These are phyloP conservation scores for Paradisaea rubra DNA, from an alignment of 2,113 vertebrate genomes.

Conservation along the genomic window DNA sequence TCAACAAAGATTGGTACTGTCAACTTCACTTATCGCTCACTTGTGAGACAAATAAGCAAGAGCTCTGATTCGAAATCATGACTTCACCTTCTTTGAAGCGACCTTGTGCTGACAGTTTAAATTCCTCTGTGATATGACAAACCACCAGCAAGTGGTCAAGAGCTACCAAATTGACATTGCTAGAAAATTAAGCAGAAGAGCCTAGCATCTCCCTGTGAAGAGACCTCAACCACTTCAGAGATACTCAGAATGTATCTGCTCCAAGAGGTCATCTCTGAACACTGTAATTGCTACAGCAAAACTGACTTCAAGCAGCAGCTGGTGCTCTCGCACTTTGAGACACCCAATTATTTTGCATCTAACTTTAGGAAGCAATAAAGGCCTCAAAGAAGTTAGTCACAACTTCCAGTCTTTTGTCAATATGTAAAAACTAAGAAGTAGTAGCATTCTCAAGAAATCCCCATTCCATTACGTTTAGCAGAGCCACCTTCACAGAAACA, in stretches of 20 bases:
- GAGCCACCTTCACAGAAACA: background rate
- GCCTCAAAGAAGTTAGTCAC: background rate
- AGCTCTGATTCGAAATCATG: background rate
- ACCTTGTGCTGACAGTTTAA: background rate
- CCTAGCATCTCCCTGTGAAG: background rate
- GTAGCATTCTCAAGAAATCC: background rate
- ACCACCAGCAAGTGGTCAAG: background rate
- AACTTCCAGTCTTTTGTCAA: background rate
- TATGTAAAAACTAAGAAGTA: background rate
- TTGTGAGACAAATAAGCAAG: background rate
- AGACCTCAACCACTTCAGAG: background rate
- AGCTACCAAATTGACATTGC: background rate
- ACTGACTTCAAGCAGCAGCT: background rate
- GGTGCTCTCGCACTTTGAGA: background rate
- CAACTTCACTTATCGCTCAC: background rate
- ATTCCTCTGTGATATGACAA: background rate
- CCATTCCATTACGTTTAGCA: background rate
- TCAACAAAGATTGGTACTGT: background rate
- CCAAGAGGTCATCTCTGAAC: background rate
- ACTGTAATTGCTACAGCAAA: background rate
- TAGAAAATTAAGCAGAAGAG: background rate
- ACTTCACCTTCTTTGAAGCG: background rate
- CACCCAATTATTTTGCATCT: background rate
- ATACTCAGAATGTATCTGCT: background rate
- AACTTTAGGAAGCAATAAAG: background rate